Base-by-base conservation (phyloP, 92 coral and sea anemone species). In the Epizoanthus scotinus region DNA sequence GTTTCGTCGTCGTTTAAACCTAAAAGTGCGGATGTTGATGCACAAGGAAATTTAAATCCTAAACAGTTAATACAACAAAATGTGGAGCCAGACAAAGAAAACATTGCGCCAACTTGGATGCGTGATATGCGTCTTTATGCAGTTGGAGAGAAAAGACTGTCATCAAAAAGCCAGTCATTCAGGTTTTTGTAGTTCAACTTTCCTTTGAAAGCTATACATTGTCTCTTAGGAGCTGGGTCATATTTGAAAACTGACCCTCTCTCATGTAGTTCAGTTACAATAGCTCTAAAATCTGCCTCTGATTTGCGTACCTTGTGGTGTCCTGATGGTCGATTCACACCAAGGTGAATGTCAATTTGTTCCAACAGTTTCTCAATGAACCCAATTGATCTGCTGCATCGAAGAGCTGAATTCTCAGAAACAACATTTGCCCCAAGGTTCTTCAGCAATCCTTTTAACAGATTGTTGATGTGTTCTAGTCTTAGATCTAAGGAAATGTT, bases 401-500 rank as follows among this genome's bases (percentile, higher is more conserved):
- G 49, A n/a, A 27, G 21, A 0, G 82, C 52, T 13, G 68, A 22
- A 9, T 58, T 77, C 53, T 77, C 82, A 34, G 70, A 58, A 9
- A 63, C 27, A 1, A 82, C 71, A 62, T 83, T 83, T 24, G 67
- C 73, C 22, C 82, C 82, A 20, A 83, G 86, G 55, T 59, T 31
- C 73, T 38, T 61, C 8, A 83, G 56, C 82, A 83, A 50, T 27
- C 78, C 82, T 27, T 83, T 83, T 18, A 73, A 24, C 2, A 83
- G 58, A 61, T 50, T 63, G 20, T 67, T 65, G 22, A 78, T 19
- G 22, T 87, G 91, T 49, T 87, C 90, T 21, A 87, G 4, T 28
- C 86, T 60, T 24, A 87, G 73, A 60, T 83, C 91, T 58, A 87
- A 71, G 12, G 91, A 78, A 36, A 84, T 88, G 53, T 88, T 88